Evolutionary conservation across 92 coral and sea anemone species (phyloP), one percentile per base, ranked within the genome.

Genomic region (Pocillopora grandis): DNA sequence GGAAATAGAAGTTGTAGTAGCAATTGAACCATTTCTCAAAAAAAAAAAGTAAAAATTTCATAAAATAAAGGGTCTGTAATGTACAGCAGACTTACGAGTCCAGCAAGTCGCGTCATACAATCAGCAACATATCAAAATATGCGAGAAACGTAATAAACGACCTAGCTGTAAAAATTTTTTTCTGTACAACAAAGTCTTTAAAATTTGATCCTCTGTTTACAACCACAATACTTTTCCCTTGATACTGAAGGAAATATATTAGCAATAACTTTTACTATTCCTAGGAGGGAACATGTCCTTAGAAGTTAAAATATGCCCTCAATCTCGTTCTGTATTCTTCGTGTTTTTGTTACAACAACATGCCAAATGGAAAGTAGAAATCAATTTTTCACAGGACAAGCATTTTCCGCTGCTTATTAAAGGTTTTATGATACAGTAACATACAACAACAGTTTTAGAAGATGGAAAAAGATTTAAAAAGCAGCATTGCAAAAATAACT

Each of bases 181-280:
- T 36, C 75, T 70, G 42, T 70, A 52, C 59, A 27, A 56, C 35
- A 17, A 72, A 72, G 20, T 35, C 27, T 4, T 36, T 6, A 20
- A 37, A n/a, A 61, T 55, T 18, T 27, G 76, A 67, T 31, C 66
- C 13, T 15, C 76, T 31, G 66, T 10, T 56, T 58, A 56, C 55
- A 79, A 79, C 58, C 58, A 55, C 7, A 66, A 66, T 67, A 35
- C 33, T 79, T 17, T 70, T 81, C 13, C 35, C 76, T 58, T 66
- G 37, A 71, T 70, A 81, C 33, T 3, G 76, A 81, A 58, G 60
- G 68, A 81, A 70, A 81, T 81, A 81, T 81, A 81, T 81, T 81
- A 81, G 27, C 48, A 78, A 80, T 80, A 80, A 81, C 76, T 71
- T 80, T 61, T 35, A 48, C 21, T 63, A 27, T 42, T 64, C 42